A percentile compares a stretch with the other conserved stretches of the same genome.
phyloP scores from a whole-genome alignment of 1,140 invertebrate species.

The Temnothorax longispinosus region DNA sequence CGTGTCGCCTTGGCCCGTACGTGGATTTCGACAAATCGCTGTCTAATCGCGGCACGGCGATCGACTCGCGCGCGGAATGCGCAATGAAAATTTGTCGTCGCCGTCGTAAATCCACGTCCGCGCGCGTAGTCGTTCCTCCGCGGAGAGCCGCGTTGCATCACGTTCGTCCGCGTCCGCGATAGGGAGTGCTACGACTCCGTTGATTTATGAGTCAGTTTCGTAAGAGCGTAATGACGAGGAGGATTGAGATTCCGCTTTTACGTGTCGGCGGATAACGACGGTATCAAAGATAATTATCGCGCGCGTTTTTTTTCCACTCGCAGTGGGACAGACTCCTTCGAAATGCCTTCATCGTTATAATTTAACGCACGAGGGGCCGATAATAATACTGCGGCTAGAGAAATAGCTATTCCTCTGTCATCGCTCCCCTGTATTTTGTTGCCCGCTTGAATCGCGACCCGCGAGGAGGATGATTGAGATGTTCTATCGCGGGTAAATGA shows the following conservation, averaged over 20 bases:
- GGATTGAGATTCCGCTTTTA: constrained; percentile 60
- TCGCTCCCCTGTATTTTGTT: background rate
- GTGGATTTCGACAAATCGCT: constrained; percentile 50
- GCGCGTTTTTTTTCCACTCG: constrained; percentile 40
- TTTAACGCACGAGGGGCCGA: background rate
- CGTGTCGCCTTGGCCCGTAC: background rate
- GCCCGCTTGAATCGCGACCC: background rate
- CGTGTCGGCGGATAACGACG: constrained; percentile 51
- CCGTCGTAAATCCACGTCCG: constrained; percentile 54
- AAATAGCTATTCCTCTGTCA: constrained; percentile 29
- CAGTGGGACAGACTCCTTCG: constrained; percentile 14
- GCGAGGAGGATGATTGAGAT: background rate
- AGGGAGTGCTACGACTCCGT: constrained; percentile 50
- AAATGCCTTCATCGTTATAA: constrained; percentile 42
- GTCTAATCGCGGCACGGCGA: constrained; percentile 41
- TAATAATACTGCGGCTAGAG: constrained; percentile 39
- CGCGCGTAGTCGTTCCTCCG: constrained; percentile 37
- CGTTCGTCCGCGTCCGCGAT: constrained; percentile 53
- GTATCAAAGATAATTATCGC: constrained; percentile 67
- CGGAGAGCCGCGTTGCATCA: constrained; percentile 49
- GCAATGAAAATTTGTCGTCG: constrained; percentile 54
- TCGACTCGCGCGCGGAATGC: constrained; percentile 37
- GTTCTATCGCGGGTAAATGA: background rate
- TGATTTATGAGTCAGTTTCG: constrained; percentile 62
- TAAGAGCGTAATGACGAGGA: constrained; percentile 52